Evolutionary conservation across 2,888 invertebrate species (phyloP).

Genomic region (Rutpela maculata): DNA sequence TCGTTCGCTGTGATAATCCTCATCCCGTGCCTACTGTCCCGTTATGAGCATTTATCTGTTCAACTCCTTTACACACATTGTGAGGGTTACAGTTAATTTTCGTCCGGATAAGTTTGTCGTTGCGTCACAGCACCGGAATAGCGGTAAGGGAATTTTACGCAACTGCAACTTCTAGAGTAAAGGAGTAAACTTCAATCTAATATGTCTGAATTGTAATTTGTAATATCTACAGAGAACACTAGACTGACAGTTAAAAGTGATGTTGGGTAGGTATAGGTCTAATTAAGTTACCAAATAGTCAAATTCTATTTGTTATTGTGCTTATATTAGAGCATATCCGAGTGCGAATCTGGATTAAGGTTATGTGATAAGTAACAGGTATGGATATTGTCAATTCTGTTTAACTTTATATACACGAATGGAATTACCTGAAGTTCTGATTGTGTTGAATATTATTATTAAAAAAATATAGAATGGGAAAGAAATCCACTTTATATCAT

Average conservation of each 20-base stretch:
- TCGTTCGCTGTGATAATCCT: constrained; percentile 49
- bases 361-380: constrained; percentile 21
- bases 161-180: constrained; percentile 40
- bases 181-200: constrained; percentile 51
- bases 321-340: constrained; percentile 9
- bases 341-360: background rate
- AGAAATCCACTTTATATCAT: too few species aligned
- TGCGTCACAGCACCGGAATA: constrained; percentile 47
- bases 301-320: constrained; percentile 26
- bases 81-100: constrained; percentile 61
- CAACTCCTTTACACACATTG: constrained; percentile 58
- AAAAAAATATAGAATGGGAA: too few species aligned
- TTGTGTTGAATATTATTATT: too few species aligned
- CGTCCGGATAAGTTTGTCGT: constrained; percentile 52
- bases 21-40: background rate
- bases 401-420: background rate
- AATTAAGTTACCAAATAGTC: constrained; percentile 38
- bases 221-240: constrained; percentile 40
- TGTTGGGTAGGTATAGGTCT: constrained; percentile 38
- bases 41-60: constrained; percentile 39
- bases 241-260: constrained; percentile 40
- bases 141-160: constrained; percentile 33
- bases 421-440: too few species aligned
- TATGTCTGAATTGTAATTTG: constrained; percentile 48
- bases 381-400: background rate